These are phyloP conservation scores for Thunnus maccoyii DNA, from an alignment of 2,113 vertebrate species.

Conservation along the genomic window DNA sequence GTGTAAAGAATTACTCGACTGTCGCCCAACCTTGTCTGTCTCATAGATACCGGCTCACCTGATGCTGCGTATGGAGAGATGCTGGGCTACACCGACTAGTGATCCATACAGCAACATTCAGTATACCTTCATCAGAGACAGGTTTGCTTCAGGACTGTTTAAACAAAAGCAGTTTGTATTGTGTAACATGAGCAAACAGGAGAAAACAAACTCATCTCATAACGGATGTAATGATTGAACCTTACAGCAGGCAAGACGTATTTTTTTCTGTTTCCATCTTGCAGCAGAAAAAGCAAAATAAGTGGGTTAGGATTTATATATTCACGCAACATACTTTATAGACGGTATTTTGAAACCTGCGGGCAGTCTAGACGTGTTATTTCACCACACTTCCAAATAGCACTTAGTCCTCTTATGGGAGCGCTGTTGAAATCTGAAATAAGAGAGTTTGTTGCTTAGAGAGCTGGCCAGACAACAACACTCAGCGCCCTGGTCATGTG, in stretches of 20 bases:
- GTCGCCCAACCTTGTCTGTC: neutral
- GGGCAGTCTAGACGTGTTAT: neutral
- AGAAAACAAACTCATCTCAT: neutral
- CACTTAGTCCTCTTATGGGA: constrained; percentile 15
- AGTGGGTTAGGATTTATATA: neutral
- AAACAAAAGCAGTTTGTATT: neutral
- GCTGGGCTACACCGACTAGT: constrained; percentile 85
- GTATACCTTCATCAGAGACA: constrained; percentile 86
- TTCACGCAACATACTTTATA: neutral
- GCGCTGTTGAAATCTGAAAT: constrained; percentile 78
- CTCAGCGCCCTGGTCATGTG: constrained; percentile 71
- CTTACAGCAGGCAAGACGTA: too few species aligned
- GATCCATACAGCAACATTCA: constrained; percentile 85
- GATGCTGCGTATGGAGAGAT: constrained; percentile 83
- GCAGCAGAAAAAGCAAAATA: neutral
- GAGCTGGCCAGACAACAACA: constrained; percentile 69
- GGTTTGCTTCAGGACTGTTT: constrained; percentile 66
- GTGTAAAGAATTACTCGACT: constrained; percentile 4
- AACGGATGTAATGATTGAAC: neutral
- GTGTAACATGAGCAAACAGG: neutral
- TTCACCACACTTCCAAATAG: constrained; percentile 38
- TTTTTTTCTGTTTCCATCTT: neutral
- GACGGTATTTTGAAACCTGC: constrained; percentile 10
- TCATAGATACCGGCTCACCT: constrained; percentile 81
- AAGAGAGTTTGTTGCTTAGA: constrained; percentile 68